Evolutionary conservation across 1,140 invertebrate genomes (phyloP).

Genomic region (Kradibia gibbosae): DNA sequence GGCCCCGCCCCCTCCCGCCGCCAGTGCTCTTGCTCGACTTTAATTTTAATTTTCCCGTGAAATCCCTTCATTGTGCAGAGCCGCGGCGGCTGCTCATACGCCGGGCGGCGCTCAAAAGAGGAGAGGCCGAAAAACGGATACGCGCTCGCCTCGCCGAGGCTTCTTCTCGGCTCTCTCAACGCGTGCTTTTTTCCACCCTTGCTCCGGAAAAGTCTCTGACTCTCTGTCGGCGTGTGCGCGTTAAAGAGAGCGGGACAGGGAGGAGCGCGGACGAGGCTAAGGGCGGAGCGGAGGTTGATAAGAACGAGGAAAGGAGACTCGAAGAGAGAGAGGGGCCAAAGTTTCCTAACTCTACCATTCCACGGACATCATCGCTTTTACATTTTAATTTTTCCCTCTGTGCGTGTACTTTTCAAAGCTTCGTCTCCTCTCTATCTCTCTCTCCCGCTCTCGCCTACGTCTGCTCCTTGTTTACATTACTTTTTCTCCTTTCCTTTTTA

Average conservation of each 20-base stretch:
- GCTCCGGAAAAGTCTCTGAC: no score
- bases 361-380: constrained; percentile 69
- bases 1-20: no score
- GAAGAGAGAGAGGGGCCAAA: constrained; percentile 30
- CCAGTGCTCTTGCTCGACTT: background rate
- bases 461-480: background rate
- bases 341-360: constrained; percentile 59
- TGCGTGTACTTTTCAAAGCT: constrained; percentile 64
- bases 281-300: background rate
- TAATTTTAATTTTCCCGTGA: background rate
- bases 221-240: background rate
- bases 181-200: no score
- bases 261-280: constrained; percentile 31
- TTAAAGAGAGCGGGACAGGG: background rate
- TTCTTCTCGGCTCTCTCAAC: no score
- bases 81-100: background rate
- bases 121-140: background rate
- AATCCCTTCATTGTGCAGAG: background rate
- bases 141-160: no score
- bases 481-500: background rate
- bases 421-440: constrained; percentile 31
- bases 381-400: constrained; percentile 72
- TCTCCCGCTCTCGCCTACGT: background rate
- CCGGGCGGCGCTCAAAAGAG: background rate
- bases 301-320: constrained; percentile 29